Base-by-base conservation (phyloP, 2,888 invertebrate species). In the Timandra comae region DNA sequence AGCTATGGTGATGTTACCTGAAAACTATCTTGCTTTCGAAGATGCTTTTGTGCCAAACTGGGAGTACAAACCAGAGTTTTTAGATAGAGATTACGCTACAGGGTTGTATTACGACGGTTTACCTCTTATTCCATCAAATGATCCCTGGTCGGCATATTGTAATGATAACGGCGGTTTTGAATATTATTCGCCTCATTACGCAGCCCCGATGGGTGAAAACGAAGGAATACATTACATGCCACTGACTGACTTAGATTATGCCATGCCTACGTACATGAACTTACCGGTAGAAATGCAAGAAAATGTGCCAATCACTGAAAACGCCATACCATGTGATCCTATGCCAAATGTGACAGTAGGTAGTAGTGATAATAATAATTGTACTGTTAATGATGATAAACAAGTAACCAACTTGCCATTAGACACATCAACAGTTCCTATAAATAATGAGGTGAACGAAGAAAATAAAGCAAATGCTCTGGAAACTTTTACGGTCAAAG, bases 21-120 rank as follows among this genome's bases (percentile, higher is more conserved):
- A 86, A 50, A 84, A 77, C 54, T 86, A 86, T 56, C 63, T 86
- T 52, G 81, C 84, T n/a, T 84, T 86, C 51, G 86, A 87, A 67
- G 85, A 86, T 63, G 77, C 84, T 3, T 86, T 82, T 57, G 81
- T 85, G 33, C 84, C 86, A 20, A 56, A 73, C 3, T 86, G 82
- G 79, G 71, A 79, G 30, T 82, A 75, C 41, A 79, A 76, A 51
- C 73, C 80, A 20, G 77, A 80, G 46, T 59, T 67, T 46, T 44
- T 77, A 28, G 65, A 72, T 37, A 64, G 62, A 40, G 67, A 71
- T 35, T 55, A 64, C 27, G 73, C 74, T 49, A 56, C 70, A 10
- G 75, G 72, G 11, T 43, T 79, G 10, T 84, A 73, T 48, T 82
- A 75, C 44, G 79, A 80, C 45, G 77, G 74, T 23, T 39, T 80